Conservation (phyloP, 2,888 invertebrate genomes). For the Cantharis lateralis region DNA sequence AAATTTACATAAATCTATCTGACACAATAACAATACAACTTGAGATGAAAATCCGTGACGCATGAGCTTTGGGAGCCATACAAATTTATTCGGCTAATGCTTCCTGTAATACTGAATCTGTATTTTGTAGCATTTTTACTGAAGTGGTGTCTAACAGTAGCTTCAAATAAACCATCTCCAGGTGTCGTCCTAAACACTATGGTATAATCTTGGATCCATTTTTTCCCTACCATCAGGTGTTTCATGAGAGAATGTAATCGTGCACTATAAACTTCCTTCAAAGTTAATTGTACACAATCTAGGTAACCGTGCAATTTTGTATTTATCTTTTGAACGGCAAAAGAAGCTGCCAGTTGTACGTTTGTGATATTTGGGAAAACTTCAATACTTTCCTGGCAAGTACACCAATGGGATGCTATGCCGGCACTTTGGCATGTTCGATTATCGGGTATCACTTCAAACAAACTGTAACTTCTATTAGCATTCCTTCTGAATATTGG, state of each 20-base stretch:
- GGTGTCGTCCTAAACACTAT: conserved; percentile 68
- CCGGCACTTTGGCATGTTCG: conserved; percentile 78
- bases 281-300: conserved; percentile 68
- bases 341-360: conserved; percentile 64
- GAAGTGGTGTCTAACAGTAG: conserved; percentile 63
- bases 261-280: conserved; percentile 69
- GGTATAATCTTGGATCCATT: conserved; percentile 65
- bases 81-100: conserved; percentile 76
- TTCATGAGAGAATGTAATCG: conserved; percentile 62
- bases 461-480: conserved; percentile 73
- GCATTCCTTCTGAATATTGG: conserved; percentile 49
- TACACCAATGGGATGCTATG: conserved; percentile 87
- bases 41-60: conserved; percentile 73
- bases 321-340: conserved; percentile 71
- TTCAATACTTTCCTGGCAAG: conserved; percentile 73
- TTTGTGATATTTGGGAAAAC: conserved; percentile 59
- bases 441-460: conserved; percentile 70
- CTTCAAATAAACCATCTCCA: conserved; percentile 77
- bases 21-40: conserved; percentile 48
- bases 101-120: conserved; percentile 65
- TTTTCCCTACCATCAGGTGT: conserved; percentile 49
- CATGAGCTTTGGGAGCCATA: conserved; percentile 83
- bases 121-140: conserved; percentile 45
- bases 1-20: background rate
- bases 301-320: conserved; percentile 61